phyloP scores from a whole-genome alignment of 2,888 invertebrate genomes.

The Omphaloscelis lunosa region DNA sequence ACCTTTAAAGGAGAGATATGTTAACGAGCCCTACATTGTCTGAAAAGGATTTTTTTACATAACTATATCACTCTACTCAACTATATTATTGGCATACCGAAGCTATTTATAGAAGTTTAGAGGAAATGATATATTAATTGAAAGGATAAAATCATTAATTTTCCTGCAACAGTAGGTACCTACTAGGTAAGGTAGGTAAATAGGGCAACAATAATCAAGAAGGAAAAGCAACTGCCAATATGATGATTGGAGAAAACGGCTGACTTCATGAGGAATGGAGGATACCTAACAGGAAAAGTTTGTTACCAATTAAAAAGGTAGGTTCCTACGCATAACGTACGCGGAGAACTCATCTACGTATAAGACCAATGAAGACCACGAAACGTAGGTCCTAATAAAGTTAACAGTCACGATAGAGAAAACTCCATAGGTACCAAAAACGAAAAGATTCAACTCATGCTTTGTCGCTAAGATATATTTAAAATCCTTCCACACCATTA shows the following conservation, averaged over 20 bases:
- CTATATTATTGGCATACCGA: conserved; percentile 20
- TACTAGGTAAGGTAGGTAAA: background rate
- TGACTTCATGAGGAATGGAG: background rate
- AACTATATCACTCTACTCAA: background rate
- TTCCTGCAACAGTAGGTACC: background rate
- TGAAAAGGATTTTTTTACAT: conserved; percentile 27
- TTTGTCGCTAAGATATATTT: background rate
- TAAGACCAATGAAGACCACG: background rate
- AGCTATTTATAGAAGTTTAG: conserved; percentile 2
- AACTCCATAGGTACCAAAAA: background rate
- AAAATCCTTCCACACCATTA: background rate
- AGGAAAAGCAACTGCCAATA: background rate
- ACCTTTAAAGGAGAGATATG: conserved; percentile 14
- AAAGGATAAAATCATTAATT: conserved; percentile 3
- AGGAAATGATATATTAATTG: conserved; percentile 8
- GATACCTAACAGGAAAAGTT: conserved; percentile 22
- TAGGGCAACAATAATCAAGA: background rate
- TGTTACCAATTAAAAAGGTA: background rate
- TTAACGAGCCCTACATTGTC: conserved; percentile 40
- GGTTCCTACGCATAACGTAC: background rate
- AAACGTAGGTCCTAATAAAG: background rate
- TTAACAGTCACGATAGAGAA: background rate
- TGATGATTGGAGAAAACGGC: background rate
- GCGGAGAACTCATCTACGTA: background rate
- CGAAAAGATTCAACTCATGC: background rate